These are phyloP conservation scores for Tiliqua scincoides DNA, from an alignment of 2,113 vertebrate species.

Conservation along the genomic window DNA sequence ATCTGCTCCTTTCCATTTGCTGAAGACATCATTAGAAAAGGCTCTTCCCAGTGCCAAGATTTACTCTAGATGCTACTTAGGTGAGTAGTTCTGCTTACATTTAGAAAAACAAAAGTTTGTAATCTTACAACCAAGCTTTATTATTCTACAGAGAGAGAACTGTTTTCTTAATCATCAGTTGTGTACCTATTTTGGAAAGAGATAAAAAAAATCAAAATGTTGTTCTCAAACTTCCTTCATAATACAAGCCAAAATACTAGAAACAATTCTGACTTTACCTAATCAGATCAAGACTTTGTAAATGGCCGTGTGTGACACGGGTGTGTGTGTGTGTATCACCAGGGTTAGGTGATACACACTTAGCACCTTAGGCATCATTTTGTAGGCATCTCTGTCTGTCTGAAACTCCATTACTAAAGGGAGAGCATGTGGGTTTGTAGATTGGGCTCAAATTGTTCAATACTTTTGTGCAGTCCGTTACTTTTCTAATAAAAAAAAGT, in stretches of 20 bases:
- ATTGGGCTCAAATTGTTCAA: too few relatives aligned
- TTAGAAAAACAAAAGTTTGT: slow-evolving; percentile 3
- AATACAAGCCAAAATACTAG: background rate
- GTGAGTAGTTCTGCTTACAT: background rate
- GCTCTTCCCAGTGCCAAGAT: slow-evolving; percentile 1
- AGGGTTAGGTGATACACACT: too few relatives aligned
- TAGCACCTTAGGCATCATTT: too few relatives aligned
- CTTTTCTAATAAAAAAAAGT: too few relatives aligned
- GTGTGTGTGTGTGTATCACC: too few relatives aligned
- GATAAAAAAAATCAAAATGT: background rate
- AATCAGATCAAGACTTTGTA: background rate
- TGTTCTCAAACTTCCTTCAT: background rate
- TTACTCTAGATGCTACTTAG: slow-evolving; percentile 3
- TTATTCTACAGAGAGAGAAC: background rate
- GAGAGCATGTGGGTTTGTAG: too few relatives aligned
- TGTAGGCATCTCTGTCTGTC: too few relatives aligned
- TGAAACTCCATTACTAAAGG: too few relatives aligned
- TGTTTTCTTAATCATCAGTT: background rate
- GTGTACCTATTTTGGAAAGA: background rate
- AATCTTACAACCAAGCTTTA: background rate
- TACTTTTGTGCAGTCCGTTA: too few relatives aligned
- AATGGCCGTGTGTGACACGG: too few relatives aligned
- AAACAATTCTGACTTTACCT: background rate
- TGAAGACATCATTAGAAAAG: slow-evolving; percentile 7
- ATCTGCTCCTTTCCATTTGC: slow-evolving; percentile 3